A percentile compares a stretch with the other conserved stretches of the same genome.
These are phyloP conservation scores for Tineola bisselliella DNA, from an alignment of 2,888 invertebrate genomes.

Conservation along the genomic window DNA sequence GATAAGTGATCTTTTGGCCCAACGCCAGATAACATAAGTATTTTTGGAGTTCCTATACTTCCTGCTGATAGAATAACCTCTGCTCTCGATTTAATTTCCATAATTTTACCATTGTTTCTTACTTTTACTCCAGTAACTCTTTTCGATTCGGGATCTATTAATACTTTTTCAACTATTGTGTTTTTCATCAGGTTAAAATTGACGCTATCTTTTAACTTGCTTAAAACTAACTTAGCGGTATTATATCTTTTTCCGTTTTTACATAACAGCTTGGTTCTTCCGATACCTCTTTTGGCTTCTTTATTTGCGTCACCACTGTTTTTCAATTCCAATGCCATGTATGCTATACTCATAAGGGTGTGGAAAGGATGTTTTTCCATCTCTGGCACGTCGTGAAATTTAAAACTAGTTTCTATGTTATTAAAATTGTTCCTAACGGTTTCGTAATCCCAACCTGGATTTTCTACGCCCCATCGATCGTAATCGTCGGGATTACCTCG, in stretches of 20 bases:
- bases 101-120: slow-evolving; percentile 29
- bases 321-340: slow-evolving; percentile 43
- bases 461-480: slow-evolving; percentile 65
- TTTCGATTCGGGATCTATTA: slow-evolving; percentile 51
- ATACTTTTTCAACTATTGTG: slow-evolving; percentile 53
- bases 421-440: slow-evolving; percentile 49
- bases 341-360: slow-evolving; percentile 34
- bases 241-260: slow-evolving; percentile 55
- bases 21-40: slow-evolving; percentile 62
- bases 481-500: slow-evolving; percentile 66
- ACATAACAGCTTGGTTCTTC: slow-evolving; percentile 49
- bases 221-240: slow-evolving; percentile 56
- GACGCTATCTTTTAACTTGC: slow-evolving; percentile 22
- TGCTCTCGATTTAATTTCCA: slow-evolving; percentile 38
- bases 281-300: slow-evolving; percentile 48
- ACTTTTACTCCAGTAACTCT: slow-evolving; percentile 45
- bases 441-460: slow-evolving; percentile 64
- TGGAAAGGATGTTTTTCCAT: slow-evolving; percentile 18
- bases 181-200: slow-evolving; percentile 54
- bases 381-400: slow-evolving; percentile 17
- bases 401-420: slow-evolving; percentile 41
- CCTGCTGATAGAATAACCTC: slow-evolving; percentile 63
- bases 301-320: slow-evolving; percentile 35
- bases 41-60: slow-evolving; percentile 54
- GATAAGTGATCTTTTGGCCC: slow-evolving; percentile 45